These are phyloP conservation scores for Tringa solitaria DNA, from an alignment of 2,113 vertebrate species.

Conservation along the genomic window DNA sequence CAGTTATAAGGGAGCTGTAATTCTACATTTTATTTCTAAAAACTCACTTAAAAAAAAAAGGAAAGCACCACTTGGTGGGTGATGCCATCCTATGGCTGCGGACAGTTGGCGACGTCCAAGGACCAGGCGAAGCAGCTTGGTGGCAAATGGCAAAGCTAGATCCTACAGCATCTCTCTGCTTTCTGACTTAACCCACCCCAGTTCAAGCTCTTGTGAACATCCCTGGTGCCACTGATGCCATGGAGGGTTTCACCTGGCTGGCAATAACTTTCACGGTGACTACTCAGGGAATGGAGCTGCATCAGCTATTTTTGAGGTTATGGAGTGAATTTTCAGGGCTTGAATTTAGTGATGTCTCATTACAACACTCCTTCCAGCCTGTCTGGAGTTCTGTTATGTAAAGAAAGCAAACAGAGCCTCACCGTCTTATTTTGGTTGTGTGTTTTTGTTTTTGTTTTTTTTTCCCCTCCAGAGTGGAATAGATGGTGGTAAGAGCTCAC, in stretches of 20 bases:
- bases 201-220: background rate
- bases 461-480: background rate
- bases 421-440: background rate
- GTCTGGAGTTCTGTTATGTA: background rate
- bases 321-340: background rate
- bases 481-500: background rate
- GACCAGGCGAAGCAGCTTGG: background rate
- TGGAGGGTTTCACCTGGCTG: background rate
- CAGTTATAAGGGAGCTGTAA: background rate
- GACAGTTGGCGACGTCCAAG: background rate
- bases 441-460: background rate
- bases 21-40: background rate
- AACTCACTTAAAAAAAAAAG: background rate
- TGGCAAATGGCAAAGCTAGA: background rate
- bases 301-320: background rate
- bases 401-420: background rate
- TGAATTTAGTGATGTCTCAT: background rate
- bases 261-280: background rate
- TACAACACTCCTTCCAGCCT: background rate
- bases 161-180: background rate
- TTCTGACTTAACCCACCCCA: fast-evolving
- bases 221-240: background rate
- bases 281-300: background rate
- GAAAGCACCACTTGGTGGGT: background rate
- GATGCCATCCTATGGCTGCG: background rate